Percentiles rank a stretch among this genome's conserved stretches.
These are phyloP conservation scores for Penaeus japonicus DNA, from an alignment of 1,140 invertebrate species.

Conservation along the genomic window DNA sequence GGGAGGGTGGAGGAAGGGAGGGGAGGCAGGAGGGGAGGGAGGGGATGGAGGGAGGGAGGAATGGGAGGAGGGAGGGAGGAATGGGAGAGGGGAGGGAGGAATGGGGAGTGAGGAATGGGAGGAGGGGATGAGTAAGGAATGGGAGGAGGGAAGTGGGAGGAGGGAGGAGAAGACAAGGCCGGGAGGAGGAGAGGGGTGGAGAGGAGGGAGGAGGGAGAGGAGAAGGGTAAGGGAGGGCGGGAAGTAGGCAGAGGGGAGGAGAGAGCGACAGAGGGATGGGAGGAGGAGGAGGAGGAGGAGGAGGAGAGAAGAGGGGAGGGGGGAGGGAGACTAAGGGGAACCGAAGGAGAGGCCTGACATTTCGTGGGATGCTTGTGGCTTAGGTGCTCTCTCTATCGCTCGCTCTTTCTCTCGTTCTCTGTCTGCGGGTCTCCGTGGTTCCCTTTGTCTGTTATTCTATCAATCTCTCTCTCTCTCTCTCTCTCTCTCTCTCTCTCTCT, in stretches of 20 bases:
- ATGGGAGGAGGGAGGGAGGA: background rate
- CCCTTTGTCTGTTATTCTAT: background rate
- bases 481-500: constrained; percentile 34
- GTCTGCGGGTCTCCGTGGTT: background rate
- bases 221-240: background rate
- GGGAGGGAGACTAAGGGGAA: no score
- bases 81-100: background rate
- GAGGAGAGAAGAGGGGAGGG: background rate
- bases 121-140: background rate
- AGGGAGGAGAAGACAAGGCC: background rate
- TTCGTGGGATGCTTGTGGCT: no score
- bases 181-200: background rate
- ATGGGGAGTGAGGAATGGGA: background rate
- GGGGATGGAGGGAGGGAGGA: no score
- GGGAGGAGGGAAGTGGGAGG: background rate
- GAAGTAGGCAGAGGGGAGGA: no score
- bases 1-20: no score
- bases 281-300: background rate
- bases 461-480: background rate
- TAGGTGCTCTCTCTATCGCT: no score
- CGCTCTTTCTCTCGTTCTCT: background rate
- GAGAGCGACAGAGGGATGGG: background rate
- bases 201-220: background rate
- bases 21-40: no score
- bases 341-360: no score